A percentile compares a stretch with the other conserved stretches of the same genome.
Evolutionary conservation across 2,888 invertebrate genomes (phyloP).

Genomic region (Hypsopygia costalis): DNA sequence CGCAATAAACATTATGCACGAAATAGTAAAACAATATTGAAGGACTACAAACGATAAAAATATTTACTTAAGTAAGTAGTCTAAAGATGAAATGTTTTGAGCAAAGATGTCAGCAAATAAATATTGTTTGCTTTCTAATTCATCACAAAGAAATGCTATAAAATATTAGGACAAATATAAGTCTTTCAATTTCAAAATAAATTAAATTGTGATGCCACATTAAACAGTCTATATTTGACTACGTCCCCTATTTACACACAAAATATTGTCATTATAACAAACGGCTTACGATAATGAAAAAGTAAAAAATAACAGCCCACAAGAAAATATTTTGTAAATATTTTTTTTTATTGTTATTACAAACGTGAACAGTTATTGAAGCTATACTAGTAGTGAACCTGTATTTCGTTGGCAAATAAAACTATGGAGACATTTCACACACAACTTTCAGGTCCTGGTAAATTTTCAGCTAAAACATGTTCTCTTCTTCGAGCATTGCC

Average conservation of each 20-base stretch:
- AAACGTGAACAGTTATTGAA: background rate
- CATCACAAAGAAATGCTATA: background rate
- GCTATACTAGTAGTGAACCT: conserved; percentile 28
- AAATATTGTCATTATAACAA: background rate
- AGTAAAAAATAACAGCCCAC: background rate
- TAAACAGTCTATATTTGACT: too few relatives aligned
- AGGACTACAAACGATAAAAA: too few relatives aligned
- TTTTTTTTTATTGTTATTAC: too few relatives aligned
- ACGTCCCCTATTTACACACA: background rate
- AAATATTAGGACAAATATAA: too few relatives aligned
- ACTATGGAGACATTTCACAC: conserved; percentile 72
- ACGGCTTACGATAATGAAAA: background rate
- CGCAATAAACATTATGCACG: conserved; percentile 1
- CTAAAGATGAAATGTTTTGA: conserved; percentile 12
- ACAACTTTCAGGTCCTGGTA: conserved; percentile 94
- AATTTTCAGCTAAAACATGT: conserved; percentile 90
- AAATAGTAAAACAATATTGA: background rate
- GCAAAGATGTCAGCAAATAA: conserved; percentile 12
- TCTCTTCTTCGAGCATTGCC: conserved; percentile 81
- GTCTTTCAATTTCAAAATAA: too few relatives aligned
- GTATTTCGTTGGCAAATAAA: conserved; percentile 29
- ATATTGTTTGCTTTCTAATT: background rate
- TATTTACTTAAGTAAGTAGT: conserved; percentile 7
- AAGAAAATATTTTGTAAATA: background rate
- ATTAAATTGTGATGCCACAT: too few relatives aligned